Percentiles rank a stretch among this genome's conserved stretches.
Evolutionary conservation across 2,797 vertebrate species (phyloP).

Genomic region (Sternotherus odoratus): DNA sequence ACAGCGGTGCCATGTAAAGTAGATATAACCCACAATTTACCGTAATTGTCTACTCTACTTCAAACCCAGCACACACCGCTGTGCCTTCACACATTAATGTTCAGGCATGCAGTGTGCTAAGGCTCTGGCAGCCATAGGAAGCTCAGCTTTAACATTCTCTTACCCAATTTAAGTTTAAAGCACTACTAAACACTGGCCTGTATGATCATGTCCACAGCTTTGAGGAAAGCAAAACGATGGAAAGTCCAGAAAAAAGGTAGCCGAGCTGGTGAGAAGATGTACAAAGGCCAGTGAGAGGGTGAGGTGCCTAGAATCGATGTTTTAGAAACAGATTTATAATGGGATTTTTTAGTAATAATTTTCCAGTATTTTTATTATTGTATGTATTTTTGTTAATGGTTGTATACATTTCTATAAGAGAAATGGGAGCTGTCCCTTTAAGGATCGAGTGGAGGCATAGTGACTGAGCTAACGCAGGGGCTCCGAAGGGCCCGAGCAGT

Average conservation of each 20-base stretch:
- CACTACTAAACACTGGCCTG: neutral
- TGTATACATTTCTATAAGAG: neutral
- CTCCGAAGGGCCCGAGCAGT: neutral
- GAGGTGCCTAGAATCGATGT: no score
- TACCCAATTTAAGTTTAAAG: neutral
- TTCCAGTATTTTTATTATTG: neutral
- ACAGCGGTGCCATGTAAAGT: neutral
- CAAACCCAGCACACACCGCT: neutral
- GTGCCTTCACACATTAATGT: neutral
- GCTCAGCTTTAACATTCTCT: neutral
- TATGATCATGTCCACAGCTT: neutral
- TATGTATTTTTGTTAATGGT: neutral
- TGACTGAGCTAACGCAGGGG: neutral
- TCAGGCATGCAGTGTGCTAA: neutral
- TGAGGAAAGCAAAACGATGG: conserved; percentile 1
- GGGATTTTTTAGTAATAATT: neutral
- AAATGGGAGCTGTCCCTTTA: neutral
- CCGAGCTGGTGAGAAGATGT: neutral
- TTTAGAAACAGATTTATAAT: no score
- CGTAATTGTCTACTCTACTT: neutral
- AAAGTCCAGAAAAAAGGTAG: neutral
- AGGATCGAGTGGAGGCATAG: neutral
- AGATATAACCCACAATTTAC: neutral
- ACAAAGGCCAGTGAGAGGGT: no score
- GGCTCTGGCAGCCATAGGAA: neutral